Conservation (phyloP, 2,888 invertebrate genomes). For the Hetaerina titia region DNA sequence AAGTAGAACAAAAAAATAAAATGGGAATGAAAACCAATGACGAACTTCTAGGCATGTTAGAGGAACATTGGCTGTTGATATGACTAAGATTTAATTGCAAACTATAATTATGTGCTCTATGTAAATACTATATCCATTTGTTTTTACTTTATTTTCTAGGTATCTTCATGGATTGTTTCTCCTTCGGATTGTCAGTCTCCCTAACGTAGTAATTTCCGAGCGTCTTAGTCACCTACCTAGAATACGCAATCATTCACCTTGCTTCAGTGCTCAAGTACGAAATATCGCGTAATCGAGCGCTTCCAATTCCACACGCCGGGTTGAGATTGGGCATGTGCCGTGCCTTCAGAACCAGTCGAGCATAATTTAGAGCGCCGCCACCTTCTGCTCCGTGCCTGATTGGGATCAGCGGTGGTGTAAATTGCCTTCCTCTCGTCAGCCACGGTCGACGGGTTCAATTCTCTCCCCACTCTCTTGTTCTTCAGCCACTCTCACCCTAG, state of each 20-base stretch:
- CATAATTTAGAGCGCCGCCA: constrained; percentile 31
- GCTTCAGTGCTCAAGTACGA: neutral
- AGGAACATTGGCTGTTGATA: no score
- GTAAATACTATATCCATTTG: no score
- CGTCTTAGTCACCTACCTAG: neutral
- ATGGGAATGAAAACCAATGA: no score
- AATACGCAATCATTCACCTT: neutral
- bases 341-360: neutral
- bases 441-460: constrained; percentile 19
- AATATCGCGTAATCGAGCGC: neutral
- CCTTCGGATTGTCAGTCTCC: neutral
- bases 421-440: constrained; percentile 27
- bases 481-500: neutral
- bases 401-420: constrained; percentile 35
- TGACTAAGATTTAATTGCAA: no score
- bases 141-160: no score
- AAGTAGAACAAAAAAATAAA: no score
- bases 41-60: no score
- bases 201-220: neutral
- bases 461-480: neutral
- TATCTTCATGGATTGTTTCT: neutral
- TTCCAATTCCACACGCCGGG: neutral
- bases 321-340: constrained; percentile 11
- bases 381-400: constrained; percentile 39
- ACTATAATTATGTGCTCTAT: no score